Base-by-base conservation (phyloP, 1,140 invertebrate genomes). In the Scaptomyza hsui region DNA sequence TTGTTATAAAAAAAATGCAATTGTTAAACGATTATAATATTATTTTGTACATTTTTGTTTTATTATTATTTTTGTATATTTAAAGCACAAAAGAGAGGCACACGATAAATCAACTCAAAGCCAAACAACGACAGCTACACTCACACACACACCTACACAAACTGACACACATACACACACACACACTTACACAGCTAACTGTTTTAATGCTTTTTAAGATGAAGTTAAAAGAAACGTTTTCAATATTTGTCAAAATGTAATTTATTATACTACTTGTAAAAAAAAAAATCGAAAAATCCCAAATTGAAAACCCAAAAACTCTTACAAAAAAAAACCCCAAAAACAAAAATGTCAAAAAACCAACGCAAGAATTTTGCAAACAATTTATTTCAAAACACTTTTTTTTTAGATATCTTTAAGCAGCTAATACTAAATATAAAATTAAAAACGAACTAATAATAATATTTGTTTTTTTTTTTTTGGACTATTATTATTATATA, bases 241-340 rank as follows among this genome's bases (percentile, higher is more conserved):
- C 59, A 59, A 67, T 51, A 70, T 64, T 64, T 70, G 51, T 70
- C 52, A 26, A 29, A 9, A 56, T 49, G 68, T 71, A 71, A 71
- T 71, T 71, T 63, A 78, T 75, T 75, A 72, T 72, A 62, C 64
- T 75, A 68, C 61, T 64, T 65, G 65, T 67, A 70, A 70, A 57
- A n/a, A 59, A 60, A 44, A 62, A 55, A 26, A 12, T 35, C 32
- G 12, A 42, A 10, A 62, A 53, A 65, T 26, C 32, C 12, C 16
- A 62, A 55, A 55, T 29, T 7, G 42, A 55, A 57, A 45, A 44
- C 7, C 44, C 61, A 69, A 56, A 61, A 39, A 72, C 19, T 41
- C 21, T 41, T 13, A 12, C n/a, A n/a, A n/a, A 49, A 21, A 15
- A 7, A 26, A 15, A 7, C 32, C 19, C 19, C 29, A 44, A n/a